phyloP scores from a whole-genome alignment of 2,888 invertebrate species.

The Amorpha juglandis region DNA sequence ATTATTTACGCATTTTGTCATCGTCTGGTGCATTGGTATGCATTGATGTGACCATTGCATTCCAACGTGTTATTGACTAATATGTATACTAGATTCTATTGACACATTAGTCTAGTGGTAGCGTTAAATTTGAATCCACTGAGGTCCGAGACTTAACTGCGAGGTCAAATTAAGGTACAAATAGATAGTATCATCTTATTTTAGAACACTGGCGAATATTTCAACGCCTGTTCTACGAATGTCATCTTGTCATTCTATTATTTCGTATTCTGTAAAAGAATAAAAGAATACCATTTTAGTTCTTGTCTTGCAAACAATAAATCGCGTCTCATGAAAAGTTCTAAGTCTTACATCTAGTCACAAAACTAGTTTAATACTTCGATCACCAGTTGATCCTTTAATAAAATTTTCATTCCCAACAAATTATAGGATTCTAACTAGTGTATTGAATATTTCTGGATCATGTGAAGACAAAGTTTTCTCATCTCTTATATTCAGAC shows the following conservation, averaged over 20 bases:
- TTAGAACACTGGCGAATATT: too few relatives aligned
- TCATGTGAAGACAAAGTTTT: slow-evolving; percentile 17
- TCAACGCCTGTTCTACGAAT: too few relatives aligned
- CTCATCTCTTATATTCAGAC: slow-evolving; percentile 18
- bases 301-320: too few relatives aligned
- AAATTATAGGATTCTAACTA: slow-evolving; percentile 11
- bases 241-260: too few relatives aligned
- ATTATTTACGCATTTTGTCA: background rate
- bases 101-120: too few relatives aligned
- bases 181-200: too few relatives aligned
- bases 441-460: slow-evolving; percentile 19
- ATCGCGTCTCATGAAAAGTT: too few relatives aligned
- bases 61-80: background rate
- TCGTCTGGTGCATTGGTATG: background rate
- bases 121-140: too few relatives aligned
- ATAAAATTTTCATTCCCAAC: slow-evolving; percentile 8
- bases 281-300: too few relatives aligned
- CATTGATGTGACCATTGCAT: background rate
- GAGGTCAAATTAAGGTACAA: too few relatives aligned
- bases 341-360: background rate
- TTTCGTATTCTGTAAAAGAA: too few relatives aligned
- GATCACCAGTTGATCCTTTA: background rate
- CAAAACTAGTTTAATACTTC: background rate
- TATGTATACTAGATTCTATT: background rate
- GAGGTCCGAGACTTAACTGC: too few relatives aligned